phyloP scores from a whole-genome alignment of 2,113 vertebrate species.

The Hucho hucho region DNA sequence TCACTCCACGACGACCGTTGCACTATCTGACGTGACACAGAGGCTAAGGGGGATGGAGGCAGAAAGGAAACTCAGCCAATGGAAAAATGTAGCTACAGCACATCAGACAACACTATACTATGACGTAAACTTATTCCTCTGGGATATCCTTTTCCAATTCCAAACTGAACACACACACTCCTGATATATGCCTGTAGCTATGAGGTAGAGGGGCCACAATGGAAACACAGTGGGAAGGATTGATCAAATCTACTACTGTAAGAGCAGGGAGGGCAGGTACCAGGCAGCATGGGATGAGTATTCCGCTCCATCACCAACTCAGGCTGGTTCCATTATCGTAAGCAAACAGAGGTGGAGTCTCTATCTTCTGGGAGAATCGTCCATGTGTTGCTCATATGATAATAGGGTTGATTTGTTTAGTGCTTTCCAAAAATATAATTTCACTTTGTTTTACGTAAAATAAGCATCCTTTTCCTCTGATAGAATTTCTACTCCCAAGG shows the following conservation, averaged over 20 bases:
- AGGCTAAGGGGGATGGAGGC: constrained; percentile 17
- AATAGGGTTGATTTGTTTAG: too few relatives aligned
- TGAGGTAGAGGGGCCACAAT: constrained; percentile 27
- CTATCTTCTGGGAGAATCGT: too few relatives aligned
- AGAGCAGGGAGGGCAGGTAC: not conserved
- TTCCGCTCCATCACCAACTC: not conserved
- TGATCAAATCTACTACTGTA: not conserved
- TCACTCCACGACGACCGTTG: too few relatives aligned
- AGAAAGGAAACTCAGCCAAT: constrained; percentile 30
- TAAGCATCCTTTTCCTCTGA: not conserved
- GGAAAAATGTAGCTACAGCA: not conserved
- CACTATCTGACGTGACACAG: not conserved
- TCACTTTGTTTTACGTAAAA: too few relatives aligned
- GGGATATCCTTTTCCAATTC: constrained; percentile 44
- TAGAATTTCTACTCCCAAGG: not conserved
- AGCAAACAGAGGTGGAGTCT: not conserved
- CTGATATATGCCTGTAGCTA: constrained; percentile 35
- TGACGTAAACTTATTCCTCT: constrained; percentile 53
- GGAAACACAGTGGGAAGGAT: constrained; percentile 1
- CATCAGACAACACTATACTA: not conserved
- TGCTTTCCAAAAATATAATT: too few relatives aligned
- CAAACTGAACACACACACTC: constrained; percentile 45
- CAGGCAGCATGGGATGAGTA: not conserved
- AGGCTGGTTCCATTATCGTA: not conserved
- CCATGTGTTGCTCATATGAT: too few relatives aligned